Evolutionary conservation across 64 coral and sea anemone genomes (phyloP).

Genomic region (Astreopora myriophthalma): DNA sequence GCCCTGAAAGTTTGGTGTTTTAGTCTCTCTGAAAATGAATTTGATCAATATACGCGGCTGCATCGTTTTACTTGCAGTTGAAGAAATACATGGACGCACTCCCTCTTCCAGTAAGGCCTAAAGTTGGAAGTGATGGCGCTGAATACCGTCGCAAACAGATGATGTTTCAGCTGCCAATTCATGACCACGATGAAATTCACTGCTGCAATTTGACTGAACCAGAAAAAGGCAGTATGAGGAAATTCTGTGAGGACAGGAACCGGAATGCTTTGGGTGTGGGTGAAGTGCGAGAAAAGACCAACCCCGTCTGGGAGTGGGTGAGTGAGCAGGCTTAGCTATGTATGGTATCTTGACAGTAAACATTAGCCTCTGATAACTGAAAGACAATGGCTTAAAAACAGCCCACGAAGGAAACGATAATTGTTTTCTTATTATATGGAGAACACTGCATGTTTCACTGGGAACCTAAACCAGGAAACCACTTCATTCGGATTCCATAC

Average conservation of each 20-base stretch:
- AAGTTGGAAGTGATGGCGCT: constrained; percentile 82
- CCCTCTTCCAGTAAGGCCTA: constrained; percentile 57
- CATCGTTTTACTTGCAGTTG: constrained; percentile 53
- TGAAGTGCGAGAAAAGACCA: constrained; percentile 85
- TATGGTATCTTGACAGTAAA: too few relatives aligned
- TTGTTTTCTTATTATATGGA: too few relatives aligned
- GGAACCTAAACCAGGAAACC: too few relatives aligned
- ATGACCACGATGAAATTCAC: constrained; percentile 88
- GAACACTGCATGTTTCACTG: too few relatives aligned
- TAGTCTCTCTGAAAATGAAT: too few relatives aligned
- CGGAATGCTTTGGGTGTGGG: constrained; percentile 90
- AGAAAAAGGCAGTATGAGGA: constrained; percentile 86
- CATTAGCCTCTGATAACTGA: too few relatives aligned
- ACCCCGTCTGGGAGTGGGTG: constrained; percentile 74
- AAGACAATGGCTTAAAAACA: too few relatives aligned
- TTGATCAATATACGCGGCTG: not conserved
- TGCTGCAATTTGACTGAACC: constrained; percentile 86
- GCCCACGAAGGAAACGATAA: too few relatives aligned
- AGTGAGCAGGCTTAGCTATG: too few relatives aligned
- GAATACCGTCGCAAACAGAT: constrained; percentile 96
- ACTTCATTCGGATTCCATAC: too few relatives aligned
- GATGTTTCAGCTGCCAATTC: constrained; percentile 93
- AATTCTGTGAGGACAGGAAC: constrained; percentile 91
- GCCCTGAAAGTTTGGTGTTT: too few relatives aligned
- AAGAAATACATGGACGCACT: constrained; percentile 96